phyloP scores from a whole-genome alignment of 2,888 invertebrate species.

The Antheraea yamamai region DNA sequence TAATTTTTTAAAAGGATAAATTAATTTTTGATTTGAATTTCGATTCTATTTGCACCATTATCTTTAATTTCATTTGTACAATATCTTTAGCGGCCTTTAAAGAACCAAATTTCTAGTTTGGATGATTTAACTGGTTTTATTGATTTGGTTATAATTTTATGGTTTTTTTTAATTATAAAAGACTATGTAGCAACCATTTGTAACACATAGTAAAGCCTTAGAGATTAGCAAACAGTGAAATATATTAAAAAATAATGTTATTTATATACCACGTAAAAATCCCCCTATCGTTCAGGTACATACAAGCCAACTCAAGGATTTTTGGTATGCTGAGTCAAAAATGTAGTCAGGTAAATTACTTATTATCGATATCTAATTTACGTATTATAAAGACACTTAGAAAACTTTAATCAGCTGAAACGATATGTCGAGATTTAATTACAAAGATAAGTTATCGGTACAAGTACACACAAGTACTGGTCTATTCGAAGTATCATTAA shows the following conservation, averaged over 20 bases:
- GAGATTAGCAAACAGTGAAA: too few species aligned
- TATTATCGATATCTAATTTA: constrained; percentile 10
- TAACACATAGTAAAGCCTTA: too few species aligned
- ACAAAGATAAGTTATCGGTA: constrained; percentile 28
- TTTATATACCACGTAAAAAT: background rate
- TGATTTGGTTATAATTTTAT: too few species aligned
- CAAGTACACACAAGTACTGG: constrained; percentile 6
- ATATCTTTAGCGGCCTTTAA: too few species aligned
- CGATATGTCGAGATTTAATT: constrained; percentile 37
- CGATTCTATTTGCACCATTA: too few species aligned
- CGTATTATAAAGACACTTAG: constrained; percentile 15
- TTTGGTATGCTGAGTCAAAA: background rate
- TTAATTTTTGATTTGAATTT: too few species aligned
- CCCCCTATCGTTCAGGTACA: background rate
- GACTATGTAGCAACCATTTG: too few species aligned
- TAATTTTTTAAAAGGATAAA: too few species aligned
- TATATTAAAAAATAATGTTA: background rate
- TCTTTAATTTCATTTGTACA: too few species aligned
- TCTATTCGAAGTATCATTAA: background rate
- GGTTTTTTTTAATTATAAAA: too few species aligned
- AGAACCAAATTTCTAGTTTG: too few species aligned
- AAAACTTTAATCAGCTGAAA: constrained; percentile 29
- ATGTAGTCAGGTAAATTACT: constrained; percentile 1
- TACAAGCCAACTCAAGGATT: constrained; percentile 1
- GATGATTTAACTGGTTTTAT: too few species aligned